Evolutionary conservation across 1,140 invertebrate species (phyloP).

Genomic region (Homarus americanus): DNA sequence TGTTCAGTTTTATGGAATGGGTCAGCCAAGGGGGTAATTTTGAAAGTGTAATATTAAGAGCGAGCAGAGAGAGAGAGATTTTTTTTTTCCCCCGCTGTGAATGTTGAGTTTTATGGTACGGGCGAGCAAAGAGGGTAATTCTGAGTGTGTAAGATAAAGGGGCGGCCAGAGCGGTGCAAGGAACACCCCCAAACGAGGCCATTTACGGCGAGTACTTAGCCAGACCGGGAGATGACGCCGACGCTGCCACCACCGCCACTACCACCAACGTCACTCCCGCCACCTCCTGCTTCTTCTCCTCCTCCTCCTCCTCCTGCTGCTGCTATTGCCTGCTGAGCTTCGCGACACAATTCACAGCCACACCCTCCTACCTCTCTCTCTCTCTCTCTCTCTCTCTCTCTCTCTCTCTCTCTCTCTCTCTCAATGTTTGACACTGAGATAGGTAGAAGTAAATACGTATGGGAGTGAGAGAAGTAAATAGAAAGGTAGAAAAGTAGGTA

Average conservation of each 20-base stretch:
- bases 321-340: neutral
- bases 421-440: neutral
- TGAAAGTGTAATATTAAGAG: constrained; percentile 70
- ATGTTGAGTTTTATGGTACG: constrained; percentile 63
- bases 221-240: neutral
- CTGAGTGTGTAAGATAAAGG: constrained; percentile 60
- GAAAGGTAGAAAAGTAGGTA: neutral
- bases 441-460: neutral
- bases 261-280: constrained; percentile 1
- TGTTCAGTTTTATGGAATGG: constrained; percentile 70
- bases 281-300: neutral
- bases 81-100: constrained; percentile 36
- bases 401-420: neutral
- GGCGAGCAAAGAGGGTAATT: constrained; percentile 59
- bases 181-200: constrained; percentile 49
- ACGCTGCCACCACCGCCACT: neutral
- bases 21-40: constrained; percentile 68
- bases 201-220: constrained; percentile 53
- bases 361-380: neutral
- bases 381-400: neutral
- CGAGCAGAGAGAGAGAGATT: constrained; percentile 30
- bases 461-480: neutral
- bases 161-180: constrained; percentile 38
- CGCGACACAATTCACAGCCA: too few species aligned
- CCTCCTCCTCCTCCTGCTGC: neutral